A percentile compares a stretch with the other conserved stretches of the same genome.
Evolutionary conservation across 2,797 vertebrate genomes (phyloP).

Genomic region (Parambassis ranga): DNA sequence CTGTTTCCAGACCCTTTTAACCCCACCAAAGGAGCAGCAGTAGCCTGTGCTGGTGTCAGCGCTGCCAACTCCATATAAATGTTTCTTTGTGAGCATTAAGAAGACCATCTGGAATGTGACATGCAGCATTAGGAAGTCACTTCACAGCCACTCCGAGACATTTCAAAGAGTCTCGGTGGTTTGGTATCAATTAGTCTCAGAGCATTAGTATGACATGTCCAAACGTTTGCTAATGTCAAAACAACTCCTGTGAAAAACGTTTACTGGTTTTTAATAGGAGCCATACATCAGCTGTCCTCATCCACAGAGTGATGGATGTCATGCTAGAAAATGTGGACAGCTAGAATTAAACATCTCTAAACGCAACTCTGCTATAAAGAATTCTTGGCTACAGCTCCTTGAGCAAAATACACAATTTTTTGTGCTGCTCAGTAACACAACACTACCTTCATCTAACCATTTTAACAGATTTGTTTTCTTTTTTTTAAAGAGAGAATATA

Average conservation of each 20-base stretch:
- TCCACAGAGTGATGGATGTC: background rate
- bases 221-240: constrained; percentile 32
- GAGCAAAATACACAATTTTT: no score
- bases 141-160: constrained; percentile 9
- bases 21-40: background rate
- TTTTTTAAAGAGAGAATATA: no score
- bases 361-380: no score
- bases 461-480: no score
- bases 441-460: no score
- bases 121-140: constrained; percentile 8
- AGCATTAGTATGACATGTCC: constrained; percentile 21
- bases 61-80: constrained; percentile 3
- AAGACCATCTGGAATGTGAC: constrained; percentile 38
- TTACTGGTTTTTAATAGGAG: background rate
- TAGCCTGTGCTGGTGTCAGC: background rate
- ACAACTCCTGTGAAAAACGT: constrained; percentile 3
- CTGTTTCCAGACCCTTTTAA: constrained; percentile 1
- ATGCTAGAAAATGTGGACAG: background rate
- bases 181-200: constrained; percentile 40
- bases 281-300: background rate
- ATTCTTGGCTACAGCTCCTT: no score
- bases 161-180: constrained; percentile 28
- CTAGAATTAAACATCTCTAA: no score
- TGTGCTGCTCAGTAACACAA: no score
- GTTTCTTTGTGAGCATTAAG: constrained; percentile 9